Evolutionary conservation across 2,113 vertebrate species (phyloP).

Genomic region (Cyphomyrus plagiostoma): DNA sequence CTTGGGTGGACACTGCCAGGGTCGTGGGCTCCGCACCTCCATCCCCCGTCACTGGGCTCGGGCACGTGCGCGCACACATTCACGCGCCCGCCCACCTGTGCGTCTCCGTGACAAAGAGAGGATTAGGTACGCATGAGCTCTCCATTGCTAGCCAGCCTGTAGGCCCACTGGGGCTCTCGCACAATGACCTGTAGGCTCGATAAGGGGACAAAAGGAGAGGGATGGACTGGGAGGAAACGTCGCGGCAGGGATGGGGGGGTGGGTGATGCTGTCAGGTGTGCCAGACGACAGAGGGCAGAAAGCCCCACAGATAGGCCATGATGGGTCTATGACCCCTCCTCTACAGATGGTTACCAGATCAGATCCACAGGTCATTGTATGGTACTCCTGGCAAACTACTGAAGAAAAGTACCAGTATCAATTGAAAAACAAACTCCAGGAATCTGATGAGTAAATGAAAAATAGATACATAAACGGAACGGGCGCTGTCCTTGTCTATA

Average conservation of each 20-base stretch:
- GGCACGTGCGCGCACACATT: too few species aligned
- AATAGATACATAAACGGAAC: background rate
- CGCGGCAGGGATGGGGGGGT: conserved; percentile 47
- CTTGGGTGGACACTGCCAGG: conserved; percentile 84
- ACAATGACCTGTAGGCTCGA: conserved; percentile 97
- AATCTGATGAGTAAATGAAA: background rate
- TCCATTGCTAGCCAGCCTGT: conserved; percentile 79
- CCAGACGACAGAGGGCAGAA: background rate
- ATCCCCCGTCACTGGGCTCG: conserved; percentile 55
- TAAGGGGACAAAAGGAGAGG: conserved; percentile 95
- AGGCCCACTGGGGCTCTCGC: conserved; percentile 89
- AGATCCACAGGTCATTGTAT: background rate
- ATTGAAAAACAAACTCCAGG: background rate
- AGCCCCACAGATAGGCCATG: background rate
- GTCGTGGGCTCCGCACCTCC: conserved; percentile 91
- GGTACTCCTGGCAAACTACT: background rate
- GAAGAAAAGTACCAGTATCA: background rate
- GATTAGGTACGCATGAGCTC: conserved; percentile 99
- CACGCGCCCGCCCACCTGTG: conserved; percentile 50
- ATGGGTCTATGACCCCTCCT: background rate
- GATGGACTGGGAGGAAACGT: conserved; percentile 66
- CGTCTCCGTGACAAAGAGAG: conserved; percentile 91
- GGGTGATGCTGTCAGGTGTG: background rate
- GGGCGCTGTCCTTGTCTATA: background rate
- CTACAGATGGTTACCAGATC: background rate